phyloP scores from a whole-genome alignment of 2,113 vertebrate species.

The Ascaphus truei region DNA sequence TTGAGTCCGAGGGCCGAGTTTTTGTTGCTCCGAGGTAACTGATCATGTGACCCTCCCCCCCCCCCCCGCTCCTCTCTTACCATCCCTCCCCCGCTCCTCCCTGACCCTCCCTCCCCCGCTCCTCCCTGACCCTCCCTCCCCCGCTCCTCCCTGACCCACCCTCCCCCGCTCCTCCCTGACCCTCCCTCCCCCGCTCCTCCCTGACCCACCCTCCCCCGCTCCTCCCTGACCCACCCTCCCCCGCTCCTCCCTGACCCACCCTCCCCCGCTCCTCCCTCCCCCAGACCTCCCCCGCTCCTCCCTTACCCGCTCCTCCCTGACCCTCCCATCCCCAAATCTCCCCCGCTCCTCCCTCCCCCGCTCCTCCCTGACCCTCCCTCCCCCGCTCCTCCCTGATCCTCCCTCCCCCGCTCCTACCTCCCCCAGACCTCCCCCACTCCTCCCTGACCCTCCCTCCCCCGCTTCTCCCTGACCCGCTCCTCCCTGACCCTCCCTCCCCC shows the following conservation, averaged over 20 bases:
- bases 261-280: background rate
- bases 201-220: background rate
- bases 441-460: background rate
- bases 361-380: background rate
- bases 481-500: background rate
- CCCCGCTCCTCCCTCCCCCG: background rate
- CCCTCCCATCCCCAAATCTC: background rate
- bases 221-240: background rate
- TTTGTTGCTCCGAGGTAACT: slow-evolving; percentile 99
- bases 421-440: background rate
- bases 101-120: background rate
- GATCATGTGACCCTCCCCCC: slow-evolving; percentile 57
- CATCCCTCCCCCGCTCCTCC: background rate
- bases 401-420: background rate
- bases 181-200: background rate
- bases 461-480: background rate
- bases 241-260: background rate
- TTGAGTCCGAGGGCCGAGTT: slow-evolving; percentile 99
- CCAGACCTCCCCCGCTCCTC: background rate
- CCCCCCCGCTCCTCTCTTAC: background rate
- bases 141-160: background rate
- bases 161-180: background rate
- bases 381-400: background rate
- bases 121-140: background rate
- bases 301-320: background rate